These are phyloP conservation scores for Zygogramma bicolorata DNA, from an alignment of 2,888 invertebrate species.

Conservation along the genomic window DNA sequence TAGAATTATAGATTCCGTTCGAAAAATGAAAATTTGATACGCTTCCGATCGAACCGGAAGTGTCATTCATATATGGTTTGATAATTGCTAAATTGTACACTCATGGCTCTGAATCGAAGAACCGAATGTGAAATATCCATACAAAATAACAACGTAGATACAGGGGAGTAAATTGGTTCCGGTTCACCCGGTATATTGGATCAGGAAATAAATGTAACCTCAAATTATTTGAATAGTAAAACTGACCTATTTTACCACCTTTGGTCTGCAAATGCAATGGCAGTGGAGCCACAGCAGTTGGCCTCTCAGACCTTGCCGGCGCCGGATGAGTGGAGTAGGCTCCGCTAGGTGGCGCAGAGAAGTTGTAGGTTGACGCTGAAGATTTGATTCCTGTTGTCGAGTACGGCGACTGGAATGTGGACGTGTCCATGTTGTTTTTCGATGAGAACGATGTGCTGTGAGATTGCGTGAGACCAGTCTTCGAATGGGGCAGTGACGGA, in stretches of 20 bases:
- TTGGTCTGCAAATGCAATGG: conserved; percentile 62
- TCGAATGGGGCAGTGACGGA: conserved; percentile 67
- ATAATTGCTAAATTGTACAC: no score
- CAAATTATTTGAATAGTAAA: not conserved
- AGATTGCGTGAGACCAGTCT: conserved; percentile 70
- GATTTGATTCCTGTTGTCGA: conserved; percentile 68
- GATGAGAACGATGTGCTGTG: conserved; percentile 72
- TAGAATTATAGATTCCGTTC: no score
- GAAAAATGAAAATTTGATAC: no score
- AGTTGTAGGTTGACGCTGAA: conserved; percentile 70
- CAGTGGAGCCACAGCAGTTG: conserved; percentile 63
- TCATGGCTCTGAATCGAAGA: no score
- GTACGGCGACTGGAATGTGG: conserved; percentile 60
- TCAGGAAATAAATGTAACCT: not conserved
- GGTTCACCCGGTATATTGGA: no score
- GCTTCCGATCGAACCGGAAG: no score
- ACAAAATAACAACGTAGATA: no score
- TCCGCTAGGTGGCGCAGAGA: conserved; percentile 63
- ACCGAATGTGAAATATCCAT: no score
- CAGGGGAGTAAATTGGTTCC: no score
- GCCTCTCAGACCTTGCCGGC: conserved; percentile 59
- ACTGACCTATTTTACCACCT: conserved; percentile 61
- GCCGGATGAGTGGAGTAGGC: conserved; percentile 65
- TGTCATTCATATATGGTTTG: no score
- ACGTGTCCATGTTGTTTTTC: conserved; percentile 55